Conservation (phyloP, 2,113 vertebrate species). For the Trematocara nigrifrons region DNA sequence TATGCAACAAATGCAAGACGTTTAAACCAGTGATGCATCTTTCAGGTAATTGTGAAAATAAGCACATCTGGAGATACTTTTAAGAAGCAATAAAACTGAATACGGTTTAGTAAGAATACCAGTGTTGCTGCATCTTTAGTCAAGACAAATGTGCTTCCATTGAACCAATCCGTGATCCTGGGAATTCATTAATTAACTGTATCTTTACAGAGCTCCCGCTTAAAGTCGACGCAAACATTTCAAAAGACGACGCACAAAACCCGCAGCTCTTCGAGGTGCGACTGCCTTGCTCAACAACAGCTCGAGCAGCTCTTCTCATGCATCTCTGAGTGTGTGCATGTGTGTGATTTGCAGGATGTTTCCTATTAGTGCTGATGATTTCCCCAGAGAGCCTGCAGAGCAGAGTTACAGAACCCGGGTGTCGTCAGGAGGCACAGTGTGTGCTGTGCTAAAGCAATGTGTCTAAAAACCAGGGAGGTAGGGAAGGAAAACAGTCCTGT, state of each 20-base stretch:
- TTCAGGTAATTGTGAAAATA: neutral
- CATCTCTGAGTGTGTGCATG: neutral
- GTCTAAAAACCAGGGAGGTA: slow-evolving; percentile 43
- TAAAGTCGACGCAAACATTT: neutral
- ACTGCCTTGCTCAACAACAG: neutral
- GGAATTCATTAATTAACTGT: neutral
- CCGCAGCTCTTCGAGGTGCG: neutral
- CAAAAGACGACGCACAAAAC: neutral
- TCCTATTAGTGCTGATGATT: slow-evolving; percentile 66
- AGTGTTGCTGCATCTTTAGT: neutral
- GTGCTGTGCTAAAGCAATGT: slow-evolving; percentile 44
- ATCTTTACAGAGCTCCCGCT: neutral
- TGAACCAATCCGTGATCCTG: neutral
- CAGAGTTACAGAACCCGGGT: slow-evolving; percentile 48
- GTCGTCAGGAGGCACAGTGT: slow-evolving; percentile 60
- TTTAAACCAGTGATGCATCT: neutral
- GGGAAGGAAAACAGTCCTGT: slow-evolving; percentile 49
- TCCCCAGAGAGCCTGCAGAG: slow-evolving; percentile 52
- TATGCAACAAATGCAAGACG: neutral
- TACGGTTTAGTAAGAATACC: neutral
- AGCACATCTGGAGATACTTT: slow-evolving; percentile 6
- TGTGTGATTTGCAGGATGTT: slow-evolving; percentile 51
- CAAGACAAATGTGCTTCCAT: neutral
- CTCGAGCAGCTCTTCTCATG: neutral
- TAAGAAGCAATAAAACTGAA: neutral